Evolutionary conservation across 2,888 invertebrate species (phyloP), one percentile per base, ranked within the genome.

Genomic region (Ferrisia virgata): DNA sequence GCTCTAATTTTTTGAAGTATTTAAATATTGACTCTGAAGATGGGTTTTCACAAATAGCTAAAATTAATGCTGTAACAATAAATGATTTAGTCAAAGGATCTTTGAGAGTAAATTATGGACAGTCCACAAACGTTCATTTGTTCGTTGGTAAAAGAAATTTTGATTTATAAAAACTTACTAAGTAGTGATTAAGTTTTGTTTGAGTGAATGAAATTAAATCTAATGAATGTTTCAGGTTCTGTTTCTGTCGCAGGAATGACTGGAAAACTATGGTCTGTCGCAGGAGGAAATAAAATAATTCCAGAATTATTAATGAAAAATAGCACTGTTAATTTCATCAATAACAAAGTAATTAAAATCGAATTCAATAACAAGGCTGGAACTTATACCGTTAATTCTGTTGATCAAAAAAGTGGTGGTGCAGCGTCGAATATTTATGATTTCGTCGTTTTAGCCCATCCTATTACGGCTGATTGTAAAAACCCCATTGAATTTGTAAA

Each of bases 41-140:
- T 64, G 88, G 89, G 78, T 88, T 92, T 53, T 86, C 86, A 22
- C 87, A 81, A 47, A 6, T 88, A 43, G 86, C 88, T 31, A 90
- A 90, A 0, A 90, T 90, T 85, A 89, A 89, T 5, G 88, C 90
- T 8, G 85, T 83, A 22, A 88, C 92, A 31, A 90, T 92, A 40
- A 87, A 91, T 80, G 92, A 93, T 88, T 85, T 93, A 58, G 91
- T 91, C 2, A 87, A 89, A 86, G 90, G 91, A 0, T 90, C 91
- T 11, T 87, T 91, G 81, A 88, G 90, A 84, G 90, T 90, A 0
- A 92, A 92, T 88, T 93, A 92, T 87, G 92, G 92, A 5, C 93
- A 93, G 87, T 89, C 89, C 28, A 88, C 89, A 0, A 87, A 89
- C 85, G 88, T 91, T 15, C 91, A 91, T 85, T 89, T 89, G n/a